Evolutionary conservation across 1,140 invertebrate species (phyloP), one percentile per base, ranked within the genome.

Genomic region (Ceratosolen fusciceps): DNA sequence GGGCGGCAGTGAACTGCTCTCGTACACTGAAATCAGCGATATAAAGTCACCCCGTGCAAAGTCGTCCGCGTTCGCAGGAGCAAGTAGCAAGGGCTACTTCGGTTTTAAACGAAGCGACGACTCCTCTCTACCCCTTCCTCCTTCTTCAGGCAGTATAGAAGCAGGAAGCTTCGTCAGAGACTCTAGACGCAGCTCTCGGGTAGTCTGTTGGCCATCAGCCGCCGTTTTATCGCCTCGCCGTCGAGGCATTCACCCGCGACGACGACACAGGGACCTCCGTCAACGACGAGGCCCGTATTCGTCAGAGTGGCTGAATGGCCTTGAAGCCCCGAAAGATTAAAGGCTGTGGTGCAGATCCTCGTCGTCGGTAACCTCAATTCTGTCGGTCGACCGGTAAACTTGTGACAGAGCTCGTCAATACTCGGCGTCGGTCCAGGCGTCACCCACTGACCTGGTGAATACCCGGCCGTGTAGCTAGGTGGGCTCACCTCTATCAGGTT

Each of bases 221-320:
- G 92, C 86, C 94, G 93, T 85, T 95, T 95, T 86, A 95, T 95
- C 80, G 93, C 94, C 84, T 94, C 92, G 5, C 94, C 94, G 81
- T 90, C 86, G 77, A 90, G 83, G 34, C 90, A 90, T 75, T 90
- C 89, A 47, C 89, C 87, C 67, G 88, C 87, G 67, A 90, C 86
- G 74, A 90, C 86, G 71, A 90, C 87, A 2, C 88, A 85, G 3
- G 85, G 83, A 47, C 84, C 85, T 62, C 83, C 43, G 10, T 39
- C 83, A 21, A 54, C 71, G 12, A 67, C 47, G n/a, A 73, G 14
- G 2, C 58, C 58, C 21, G 34, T 8, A 19, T 39, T 74, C 68
- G 71, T 56, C 3, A 52, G 5, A 1, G 26, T 24, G 5, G 21
- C 16, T 12, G 12, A 8, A 4, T 62, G 14, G 7, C 16, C 52